Evolutionary conservation across 2,797 vertebrate genomes (phyloP).

Genomic region (Loris lydekkerianus): DNA sequence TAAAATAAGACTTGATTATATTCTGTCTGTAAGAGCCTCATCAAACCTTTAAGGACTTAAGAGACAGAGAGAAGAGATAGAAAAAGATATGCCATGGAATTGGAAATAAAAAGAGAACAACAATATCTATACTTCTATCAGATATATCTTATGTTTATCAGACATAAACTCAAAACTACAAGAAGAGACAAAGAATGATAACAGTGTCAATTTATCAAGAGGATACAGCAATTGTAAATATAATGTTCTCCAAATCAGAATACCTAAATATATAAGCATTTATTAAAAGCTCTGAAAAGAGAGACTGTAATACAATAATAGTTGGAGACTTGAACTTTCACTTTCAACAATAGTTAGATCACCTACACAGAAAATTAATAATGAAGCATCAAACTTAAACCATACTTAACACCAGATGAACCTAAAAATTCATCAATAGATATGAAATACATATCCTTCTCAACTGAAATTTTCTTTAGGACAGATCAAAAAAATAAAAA

Average conservation of each 20-base stretch:
- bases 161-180: neutral
- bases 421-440: neutral
- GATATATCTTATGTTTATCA: neutral
- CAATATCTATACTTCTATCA: neutral
- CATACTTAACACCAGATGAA: neutral
- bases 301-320: neutral
- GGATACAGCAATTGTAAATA: neutral
- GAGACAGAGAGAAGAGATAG: neutral
- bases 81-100: neutral
- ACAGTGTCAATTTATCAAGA: neutral
- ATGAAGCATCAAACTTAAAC: neutral
- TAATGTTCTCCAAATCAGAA: neutral
- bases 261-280: neutral
- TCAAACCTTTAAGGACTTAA: neutral
- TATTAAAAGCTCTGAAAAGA: neutral
- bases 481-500: neutral
- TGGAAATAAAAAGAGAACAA: neutral
- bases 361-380: neutral
- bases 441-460: neutral
- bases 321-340: neutral
- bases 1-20: neutral
- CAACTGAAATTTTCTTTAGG: neutral
- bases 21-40: neutral
- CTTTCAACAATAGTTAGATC: neutral
- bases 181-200: neutral